Conservation (phyloP, 2,113 vertebrate genomes). For the Australoheros scitulus region DNA sequence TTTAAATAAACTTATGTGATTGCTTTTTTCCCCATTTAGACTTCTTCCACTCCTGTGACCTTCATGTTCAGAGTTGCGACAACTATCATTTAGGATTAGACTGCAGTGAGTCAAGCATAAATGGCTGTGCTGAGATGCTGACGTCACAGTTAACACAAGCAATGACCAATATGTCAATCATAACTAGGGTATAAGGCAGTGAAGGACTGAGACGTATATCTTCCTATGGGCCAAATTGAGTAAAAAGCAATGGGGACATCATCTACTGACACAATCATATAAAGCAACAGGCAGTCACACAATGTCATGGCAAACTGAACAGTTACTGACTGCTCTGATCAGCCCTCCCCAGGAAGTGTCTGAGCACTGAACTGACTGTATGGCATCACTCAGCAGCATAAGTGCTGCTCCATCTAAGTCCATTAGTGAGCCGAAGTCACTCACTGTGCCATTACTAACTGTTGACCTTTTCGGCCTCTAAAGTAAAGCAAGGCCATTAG, state of each 20-base stretch:
- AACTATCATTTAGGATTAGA: too few relatives aligned
- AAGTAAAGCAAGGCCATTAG: slow-evolving; percentile 46
- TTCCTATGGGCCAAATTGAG: neutral
- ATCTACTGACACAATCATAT: neutral
- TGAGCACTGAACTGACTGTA: slow-evolving; percentile 29
- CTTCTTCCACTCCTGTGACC: too few relatives aligned
- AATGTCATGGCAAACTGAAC: neutral
- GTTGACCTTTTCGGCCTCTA: slow-evolving; percentile 47
- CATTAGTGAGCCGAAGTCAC: slow-evolving; percentile 61
- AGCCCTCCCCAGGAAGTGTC: slow-evolving; percentile 3
- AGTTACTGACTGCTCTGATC: slow-evolving; percentile 6
- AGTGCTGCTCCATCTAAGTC: slow-evolving; percentile 57
- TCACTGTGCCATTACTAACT: slow-evolving; percentile 48
- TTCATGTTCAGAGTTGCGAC: too few relatives aligned
- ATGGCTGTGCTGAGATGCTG: too few relatives aligned
- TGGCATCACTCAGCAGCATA: slow-evolving; percentile 35
- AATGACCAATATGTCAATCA: too few relatives aligned
- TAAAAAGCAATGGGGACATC: neutral
- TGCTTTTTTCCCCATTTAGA: too few relatives aligned
- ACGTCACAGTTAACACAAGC: too few relatives aligned
- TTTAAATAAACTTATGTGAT: too few relatives aligned
- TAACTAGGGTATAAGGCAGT: too few relatives aligned
- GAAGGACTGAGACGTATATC: neutral
- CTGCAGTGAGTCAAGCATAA: too few relatives aligned
- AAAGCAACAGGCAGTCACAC: neutral